Base-by-base conservation (phyloP, 1,140 invertebrate species). In the Drosophila leontia region DNA sequence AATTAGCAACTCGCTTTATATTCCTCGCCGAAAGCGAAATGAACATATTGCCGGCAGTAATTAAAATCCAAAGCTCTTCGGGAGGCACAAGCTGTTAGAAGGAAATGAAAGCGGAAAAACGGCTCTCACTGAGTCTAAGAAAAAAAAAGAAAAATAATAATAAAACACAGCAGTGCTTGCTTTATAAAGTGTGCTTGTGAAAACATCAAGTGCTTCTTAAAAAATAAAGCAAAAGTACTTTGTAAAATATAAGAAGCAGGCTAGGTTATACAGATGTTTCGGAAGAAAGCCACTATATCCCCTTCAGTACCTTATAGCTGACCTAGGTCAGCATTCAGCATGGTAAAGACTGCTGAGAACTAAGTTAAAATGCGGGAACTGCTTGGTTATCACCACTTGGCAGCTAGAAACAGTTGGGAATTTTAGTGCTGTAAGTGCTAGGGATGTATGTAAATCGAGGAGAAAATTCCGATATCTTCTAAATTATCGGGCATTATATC, bases 1-100 rank as follows among this genome's bases (percentile, higher is more conserved):
- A 85, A 85, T 85, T 81, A 85, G 50, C 64, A 62, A 69, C 48
- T 44, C 61, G 47, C 56, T 67, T 57, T 65, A 58, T 59, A 47
- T 44, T 47, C 26, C 35, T 15, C 34, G 51, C 17, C 35, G 29
- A 65, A 56, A 39, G 50, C 35, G 19, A 56, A 56, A 50, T 61
- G 29, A 44, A 67, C 71, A 59, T 71, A 67, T 77, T 72, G 74
- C 48, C 23, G 50, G 75, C 45, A 60, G 59, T 47, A 76, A 77
- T 77, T 72, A 77, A 79, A 55, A 53, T 45, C 59, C 4, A 42
- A 51, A 35, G 64, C 60, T 26, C 35, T 35, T 15, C 8, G 53
- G 34, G 15, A 57, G 59, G 48, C 42, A 17, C 62, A 71, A 47
- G 41, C 64, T 47, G 8, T 47, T 37, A 7, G n/a, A 68, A 55